These are phyloP conservation scores for Rhopalosiphum maidis DNA, from an alignment of 1,140 invertebrate genomes.

Conservation along the genomic window DNA sequence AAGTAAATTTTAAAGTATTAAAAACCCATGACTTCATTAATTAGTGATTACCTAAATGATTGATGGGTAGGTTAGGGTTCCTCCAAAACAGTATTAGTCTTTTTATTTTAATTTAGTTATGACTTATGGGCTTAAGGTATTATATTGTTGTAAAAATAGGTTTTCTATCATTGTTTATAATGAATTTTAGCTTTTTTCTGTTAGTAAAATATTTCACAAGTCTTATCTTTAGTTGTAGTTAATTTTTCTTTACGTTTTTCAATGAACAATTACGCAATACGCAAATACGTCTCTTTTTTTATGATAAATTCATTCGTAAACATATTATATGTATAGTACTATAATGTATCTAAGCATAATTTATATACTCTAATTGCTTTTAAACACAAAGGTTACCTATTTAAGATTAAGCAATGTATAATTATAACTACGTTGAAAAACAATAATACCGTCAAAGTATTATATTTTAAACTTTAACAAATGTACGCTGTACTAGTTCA, in stretches of 20 bases:
- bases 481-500: neutral
- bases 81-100: neutral
- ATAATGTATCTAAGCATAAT: neutral
- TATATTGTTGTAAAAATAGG: neutral
- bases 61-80: neutral
- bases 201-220: neutral
- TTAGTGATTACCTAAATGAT: neutral
- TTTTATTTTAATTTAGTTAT: neutral
- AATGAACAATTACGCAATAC: neutral
- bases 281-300: neutral
- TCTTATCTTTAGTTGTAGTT: neutral
- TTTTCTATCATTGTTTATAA: neutral
- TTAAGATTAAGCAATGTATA: neutral
- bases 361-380: neutral
- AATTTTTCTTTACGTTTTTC: neutral
- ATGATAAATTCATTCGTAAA: slow-evolving; percentile 15
- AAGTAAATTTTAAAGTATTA: neutral
- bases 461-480: neutral
- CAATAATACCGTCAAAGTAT: neutral
- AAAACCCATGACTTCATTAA: neutral
- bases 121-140: no score
- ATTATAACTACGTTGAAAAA: neutral
- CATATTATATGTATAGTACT: neutral
- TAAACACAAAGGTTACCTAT: slow-evolving; percentile 14
- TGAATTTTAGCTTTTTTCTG: neutral